phyloP scores from a whole-genome alignment of 2,888 invertebrate genomes.

The Eupithecia subumbrata region DNA sequence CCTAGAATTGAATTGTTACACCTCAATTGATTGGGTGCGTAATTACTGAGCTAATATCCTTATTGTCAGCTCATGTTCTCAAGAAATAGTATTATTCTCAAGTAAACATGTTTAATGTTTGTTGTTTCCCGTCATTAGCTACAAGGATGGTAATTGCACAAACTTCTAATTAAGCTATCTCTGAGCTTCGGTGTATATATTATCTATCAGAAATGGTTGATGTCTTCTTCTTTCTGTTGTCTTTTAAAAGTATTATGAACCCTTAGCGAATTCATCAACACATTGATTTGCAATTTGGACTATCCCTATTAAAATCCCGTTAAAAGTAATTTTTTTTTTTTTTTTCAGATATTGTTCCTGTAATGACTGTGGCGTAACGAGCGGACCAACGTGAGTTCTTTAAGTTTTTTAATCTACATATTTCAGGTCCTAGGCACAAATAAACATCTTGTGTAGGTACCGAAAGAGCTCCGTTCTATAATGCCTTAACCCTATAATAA shows the following conservation, averaged over 20 bases:
- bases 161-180: slow-evolving; percentile 1
- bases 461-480: neutral
- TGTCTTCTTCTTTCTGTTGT: neutral
- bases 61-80: neutral
- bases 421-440: neutral
- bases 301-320: neutral
- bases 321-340: slow-evolving; percentile 31
- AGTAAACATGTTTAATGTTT: slow-evolving; percentile 6
- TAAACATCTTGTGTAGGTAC: neutral
- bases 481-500: too few species aligned
- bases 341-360: slow-evolving; percentile 61
- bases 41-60: slow-evolving; percentile 21
- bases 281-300: neutral
- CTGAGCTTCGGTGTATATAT: too few species aligned
- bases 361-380: slow-evolving; percentile 57
- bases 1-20: slow-evolving; percentile 22
- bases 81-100: neutral
- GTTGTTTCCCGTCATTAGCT: slow-evolving; percentile 5
- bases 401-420: neutral
- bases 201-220: too few species aligned
- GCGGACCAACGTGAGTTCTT: slow-evolving; percentile 64
- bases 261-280: neutral
- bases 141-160: neutral
- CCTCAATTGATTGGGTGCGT: slow-evolving; percentile 20
- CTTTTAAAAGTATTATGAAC: neutral